Base-by-base conservation (phyloP, 2,888 invertebrate species). In the Halictus ligatus region DNA sequence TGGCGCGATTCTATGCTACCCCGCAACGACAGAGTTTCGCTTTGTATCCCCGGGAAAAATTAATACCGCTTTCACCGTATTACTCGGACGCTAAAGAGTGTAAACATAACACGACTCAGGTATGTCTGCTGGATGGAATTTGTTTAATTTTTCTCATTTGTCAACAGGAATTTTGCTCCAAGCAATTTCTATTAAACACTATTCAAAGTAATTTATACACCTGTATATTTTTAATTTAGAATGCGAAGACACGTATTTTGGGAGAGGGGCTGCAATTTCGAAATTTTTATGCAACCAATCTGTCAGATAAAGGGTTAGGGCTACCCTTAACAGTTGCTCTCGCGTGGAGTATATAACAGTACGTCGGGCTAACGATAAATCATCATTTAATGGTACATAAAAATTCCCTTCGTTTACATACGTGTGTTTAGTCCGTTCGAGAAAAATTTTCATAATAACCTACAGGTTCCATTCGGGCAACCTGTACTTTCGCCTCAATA, bases 361-460 rank as follows among this genome's bases (percentile, higher is more conserved):
- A 29, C 67, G 3, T 35, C 29, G 18, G 13, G 29, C 18, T 35
- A 67, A 67, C 18, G 35, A 67, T 67, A 67, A 67, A 67, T 67
- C 67, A 67, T 35, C 35, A 8, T 8, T 1, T 29, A 35, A 35
- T 67, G 67, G 67, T 15, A 29, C 67, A 67, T 67, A 35, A 67
- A 35, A 35, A 29, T 35, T 67, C 35, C 10, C 21, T 35, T 67
- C 35, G 35, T 35, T 67, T 35, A 35, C 67, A 67, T 35, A 67
- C 67, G 35, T 29, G 29, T 64, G 64, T 29, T 64, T 64, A 64
- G 64, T 7, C 64, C n/a, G 40, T 13, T 71, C 69, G 69, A 71
- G 43, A 71, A 71, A 71, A 71, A 71, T 71, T n/a, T 71, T 71
- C 35, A 71, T 43, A 40, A 40, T 67, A 67, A 67, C 35, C 35